Percentiles rank a stretch among this genome's conserved stretches.
phyloP scores from a whole-genome alignment of 2,113 vertebrate species.

The Odontophorus gujanensis region DNA sequence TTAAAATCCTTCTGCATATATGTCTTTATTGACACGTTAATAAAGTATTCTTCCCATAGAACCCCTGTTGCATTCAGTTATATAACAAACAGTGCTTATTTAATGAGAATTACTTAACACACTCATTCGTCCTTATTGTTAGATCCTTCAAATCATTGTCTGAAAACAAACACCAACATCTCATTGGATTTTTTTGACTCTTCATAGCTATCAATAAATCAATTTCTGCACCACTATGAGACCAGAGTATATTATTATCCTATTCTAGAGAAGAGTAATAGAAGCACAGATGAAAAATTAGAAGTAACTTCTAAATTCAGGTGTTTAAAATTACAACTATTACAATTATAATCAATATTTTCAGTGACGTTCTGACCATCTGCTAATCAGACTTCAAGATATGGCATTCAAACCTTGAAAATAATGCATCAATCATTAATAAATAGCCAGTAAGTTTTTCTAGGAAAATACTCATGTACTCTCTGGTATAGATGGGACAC shows the following conservation, averaged over 20 bases:
- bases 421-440: not conserved
- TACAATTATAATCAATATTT: constrained; percentile 10
- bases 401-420: not conserved
- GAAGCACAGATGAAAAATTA: not conserved
- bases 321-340: not conserved
- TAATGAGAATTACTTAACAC: not conserved
- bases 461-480: not conserved
- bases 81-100: not conserved
- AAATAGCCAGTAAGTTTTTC: not conserved
- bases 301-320: not conserved
- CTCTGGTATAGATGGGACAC: not conserved
- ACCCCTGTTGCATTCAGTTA: not conserved
- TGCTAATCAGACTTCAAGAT: not conserved
- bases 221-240: not conserved
- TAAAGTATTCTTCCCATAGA: not conserved
- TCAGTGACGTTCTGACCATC: not conserved
- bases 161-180: not conserved
- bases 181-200: not conserved
- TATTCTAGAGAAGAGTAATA: not conserved
- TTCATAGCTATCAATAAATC: not conserved
- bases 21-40: not conserved
- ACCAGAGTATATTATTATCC: not conserved
- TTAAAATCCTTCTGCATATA: not conserved
- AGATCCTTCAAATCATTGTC: not conserved
- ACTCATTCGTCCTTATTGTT: not conserved